Percentiles rank a stretch among this genome's conserved stretches.
Conservation (phyloP, 1,140 invertebrate species). For the Drosophila hydei region DNA sequence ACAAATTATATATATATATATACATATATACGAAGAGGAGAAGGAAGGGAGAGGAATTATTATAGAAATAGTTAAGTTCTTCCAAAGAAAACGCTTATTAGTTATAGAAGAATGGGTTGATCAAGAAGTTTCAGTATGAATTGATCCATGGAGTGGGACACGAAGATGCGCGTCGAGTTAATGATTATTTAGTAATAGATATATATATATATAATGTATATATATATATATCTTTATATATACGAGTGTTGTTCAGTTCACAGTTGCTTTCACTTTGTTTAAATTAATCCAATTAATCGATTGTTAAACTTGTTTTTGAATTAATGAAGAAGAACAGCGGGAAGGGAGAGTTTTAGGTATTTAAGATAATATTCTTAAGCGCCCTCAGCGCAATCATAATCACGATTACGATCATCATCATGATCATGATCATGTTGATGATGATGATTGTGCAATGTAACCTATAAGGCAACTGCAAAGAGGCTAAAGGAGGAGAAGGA, state of each 20-base stretch:
- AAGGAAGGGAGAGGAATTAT: no score
- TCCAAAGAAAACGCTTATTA: constrained; percentile 80
- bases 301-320: constrained; percentile 58
- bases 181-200: constrained; percentile 3
- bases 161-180: constrained; percentile 1
- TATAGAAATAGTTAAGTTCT: constrained; percentile 65
- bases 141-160: constrained; percentile 2
- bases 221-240: constrained; percentile 16
- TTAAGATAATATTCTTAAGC: constrained; percentile 52
- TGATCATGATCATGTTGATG: constrained; percentile 19
- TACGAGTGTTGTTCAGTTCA: constrained; percentile 33
- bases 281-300: constrained; percentile 23
- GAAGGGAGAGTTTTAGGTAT: constrained; percentile 11
- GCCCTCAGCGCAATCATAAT: constrained; percentile 39
- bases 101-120: constrained; percentile 48
- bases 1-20: constrained; percentile 16
- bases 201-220: constrained; percentile 7
- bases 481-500: constrained; percentile 25
- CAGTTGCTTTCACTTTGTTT: constrained; percentile 19
- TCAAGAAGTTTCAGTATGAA: constrained; percentile 2
- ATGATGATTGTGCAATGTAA: constrained; percentile 26
- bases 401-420: background rate
- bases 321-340: constrained; percentile 3
- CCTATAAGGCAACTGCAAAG: constrained; percentile 47
- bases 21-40: background rate